Percentiles rank a stretch among this genome's conserved stretches.
phyloP scores from a whole-genome alignment of 2,797 vertebrate genomes.

The Cyclopterus lumpus region DNA sequence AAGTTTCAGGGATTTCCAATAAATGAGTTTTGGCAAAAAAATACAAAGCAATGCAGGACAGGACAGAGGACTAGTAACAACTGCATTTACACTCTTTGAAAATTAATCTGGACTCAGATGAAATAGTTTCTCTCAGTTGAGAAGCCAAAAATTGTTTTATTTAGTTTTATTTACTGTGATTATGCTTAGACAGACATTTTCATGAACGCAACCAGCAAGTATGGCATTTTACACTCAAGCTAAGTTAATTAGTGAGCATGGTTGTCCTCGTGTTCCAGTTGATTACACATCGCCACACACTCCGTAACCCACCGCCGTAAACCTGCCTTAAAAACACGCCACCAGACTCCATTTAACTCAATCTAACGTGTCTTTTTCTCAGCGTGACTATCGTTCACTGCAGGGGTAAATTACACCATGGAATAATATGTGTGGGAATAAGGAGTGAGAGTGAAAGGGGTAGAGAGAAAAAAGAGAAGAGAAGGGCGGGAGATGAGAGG shows the following conservation, averaged over 20 bases:
- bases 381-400: constrained; percentile 36
- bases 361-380: constrained; percentile 31
- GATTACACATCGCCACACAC: constrained; percentile 16
- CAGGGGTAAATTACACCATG: constrained; percentile 50
- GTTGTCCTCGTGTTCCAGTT: not conserved
- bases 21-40: constrained; percentile 14
- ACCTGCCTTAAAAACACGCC: constrained; percentile 22
- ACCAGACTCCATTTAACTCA: constrained; percentile 18
- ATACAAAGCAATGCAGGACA: not conserved
- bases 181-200: not conserved
- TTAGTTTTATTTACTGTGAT: not conserved
- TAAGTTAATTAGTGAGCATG: constrained; percentile 16
- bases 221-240: constrained; percentile 13
- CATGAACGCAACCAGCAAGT: not conserved
- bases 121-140: not conserved
- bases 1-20: constrained; percentile 7
- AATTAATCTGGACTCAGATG: not conserved
- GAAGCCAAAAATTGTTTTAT: not conserved
- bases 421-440: constrained; percentile 63
- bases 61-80: not conserved
- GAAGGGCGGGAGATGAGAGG: constrained; percentile 35
- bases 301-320: not conserved
- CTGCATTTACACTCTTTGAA: not conserved
- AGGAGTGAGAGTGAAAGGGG: constrained; percentile 68
- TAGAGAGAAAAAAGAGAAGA: constrained; percentile 30